Percentiles rank a stretch among this genome's conserved stretches.
These are phyloP conservation scores for Campopleginae sp. DNA, from an alignment of 2,888 invertebrate genomes.

Conservation along the genomic window DNA sequence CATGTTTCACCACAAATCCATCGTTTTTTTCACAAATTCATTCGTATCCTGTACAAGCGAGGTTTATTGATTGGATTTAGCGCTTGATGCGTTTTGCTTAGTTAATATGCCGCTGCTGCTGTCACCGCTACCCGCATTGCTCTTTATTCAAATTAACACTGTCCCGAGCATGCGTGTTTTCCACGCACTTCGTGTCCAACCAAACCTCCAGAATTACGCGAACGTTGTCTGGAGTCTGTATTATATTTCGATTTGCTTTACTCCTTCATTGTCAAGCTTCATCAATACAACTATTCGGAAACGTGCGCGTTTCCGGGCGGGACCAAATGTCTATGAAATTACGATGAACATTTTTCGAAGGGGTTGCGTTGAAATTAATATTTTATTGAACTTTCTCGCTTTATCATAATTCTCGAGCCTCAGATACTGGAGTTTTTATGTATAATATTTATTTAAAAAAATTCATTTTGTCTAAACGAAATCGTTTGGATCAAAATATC, in stretches of 20 bases:
- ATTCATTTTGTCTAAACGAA: neutral
- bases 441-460: neutral
- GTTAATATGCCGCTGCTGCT: constrained; percentile 61
- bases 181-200: constrained; percentile 33
- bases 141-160: constrained; percentile 46
- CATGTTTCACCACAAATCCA: neutral
- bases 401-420: neutral
- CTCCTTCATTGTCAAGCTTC: neutral
- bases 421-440: neutral
- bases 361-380: neutral
- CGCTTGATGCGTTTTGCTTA: constrained; percentile 62
- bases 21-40: neutral
- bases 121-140: constrained; percentile 52
- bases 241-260: neutral
- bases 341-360: neutral
- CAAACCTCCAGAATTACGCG: constrained; percentile 25
- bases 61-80: constrained; percentile 62
- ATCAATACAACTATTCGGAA: neutral
- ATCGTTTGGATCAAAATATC: neutral
- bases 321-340: neutral
- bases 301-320: neutral
- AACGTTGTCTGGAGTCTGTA: neutral
- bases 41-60: constrained; percentile 28
- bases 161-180: constrained; percentile 46
- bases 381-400: neutral